These are phyloP conservation scores for Corella eumyota DNA, from an alignment of 23 tunicate genomes.

Conservation along the genomic window DNA sequence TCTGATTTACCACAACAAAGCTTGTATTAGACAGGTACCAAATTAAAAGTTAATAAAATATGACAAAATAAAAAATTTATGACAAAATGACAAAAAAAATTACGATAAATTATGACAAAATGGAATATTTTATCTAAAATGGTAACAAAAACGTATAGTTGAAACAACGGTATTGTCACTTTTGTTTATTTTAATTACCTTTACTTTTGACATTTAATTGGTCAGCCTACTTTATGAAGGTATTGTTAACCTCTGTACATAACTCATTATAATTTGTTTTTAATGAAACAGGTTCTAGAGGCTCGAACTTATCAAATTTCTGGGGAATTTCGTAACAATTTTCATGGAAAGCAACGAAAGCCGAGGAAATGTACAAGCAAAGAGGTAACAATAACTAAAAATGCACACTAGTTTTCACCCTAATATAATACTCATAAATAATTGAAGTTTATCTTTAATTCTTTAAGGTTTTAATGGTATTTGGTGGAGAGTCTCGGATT, in stretches of 20 bases:
- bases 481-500: slow-evolving; percentile 53
- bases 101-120: too few relatives aligned
- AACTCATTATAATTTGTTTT: too few relatives aligned
- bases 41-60: too few relatives aligned
- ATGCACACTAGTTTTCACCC: background rate
- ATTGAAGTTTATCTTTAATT: background rate
- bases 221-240: too few relatives aligned
- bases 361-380: slow-evolving; percentile 71
- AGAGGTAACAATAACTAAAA: slow-evolving; percentile 49
- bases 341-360: slow-evolving; percentile 35
- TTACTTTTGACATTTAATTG: too few relatives aligned
- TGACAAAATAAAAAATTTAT: too few relatives aligned
- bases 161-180: too few relatives aligned
- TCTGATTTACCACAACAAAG: slow-evolving; percentile 32
- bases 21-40: slow-evolving; percentile 38
- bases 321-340: slow-evolving; percentile 15
- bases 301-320: slow-evolving; percentile 44
- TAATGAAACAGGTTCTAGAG: too few relatives aligned
- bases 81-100: too few relatives aligned
- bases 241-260: too few relatives aligned
- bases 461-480: slow-evolving; percentile 52
- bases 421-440: background rate
- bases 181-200: too few relatives aligned
- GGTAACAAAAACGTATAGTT: too few relatives aligned
- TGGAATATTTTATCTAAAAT: background rate